phyloP scores from a whole-genome alignment of 2,797 vertebrate species.

The Steatocranus sp. region DNA sequence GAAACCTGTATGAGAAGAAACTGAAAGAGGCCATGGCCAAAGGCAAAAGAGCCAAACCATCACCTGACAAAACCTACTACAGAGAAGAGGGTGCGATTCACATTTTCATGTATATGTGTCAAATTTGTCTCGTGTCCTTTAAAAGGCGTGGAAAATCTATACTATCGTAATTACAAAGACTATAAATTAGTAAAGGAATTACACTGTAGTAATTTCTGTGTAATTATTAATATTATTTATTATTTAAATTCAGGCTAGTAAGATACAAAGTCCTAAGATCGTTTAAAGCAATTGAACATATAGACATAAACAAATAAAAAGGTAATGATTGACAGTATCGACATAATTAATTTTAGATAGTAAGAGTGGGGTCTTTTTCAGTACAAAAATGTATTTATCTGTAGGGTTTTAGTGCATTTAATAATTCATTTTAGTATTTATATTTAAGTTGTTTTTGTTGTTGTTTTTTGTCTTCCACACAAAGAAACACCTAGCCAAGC shows the following conservation, averaged over 20 bases:
- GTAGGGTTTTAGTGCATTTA: not conserved
- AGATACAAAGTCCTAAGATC: not conserved
- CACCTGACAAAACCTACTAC: conserved; percentile 67
- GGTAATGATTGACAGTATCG: not conserved
- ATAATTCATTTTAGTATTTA: not conserved
- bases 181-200: not conserved
- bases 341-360: not conserved
- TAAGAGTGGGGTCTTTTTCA: not conserved
- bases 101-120: not conserved
- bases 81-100: conserved; percentile 62
- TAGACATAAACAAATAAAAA: not conserved
- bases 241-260: not conserved
- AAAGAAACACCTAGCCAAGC: not conserved
- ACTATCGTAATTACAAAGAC: not conserved
- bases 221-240: not conserved
- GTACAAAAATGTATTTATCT: not conserved
- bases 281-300: not conserved
- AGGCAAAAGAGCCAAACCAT: conserved; percentile 13
- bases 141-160: not conserved
- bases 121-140: not conserved
- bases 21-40: conserved; percentile 73
- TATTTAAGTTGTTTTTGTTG: not conserved
- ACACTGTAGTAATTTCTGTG: not conserved
- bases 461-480: not conserved
- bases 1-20: conserved; percentile 75